A percentile compares a stretch with the other conserved stretches of the same genome.
Conservation (phyloP, 2,113 vertebrate species). For the Channa maculata region DNA sequence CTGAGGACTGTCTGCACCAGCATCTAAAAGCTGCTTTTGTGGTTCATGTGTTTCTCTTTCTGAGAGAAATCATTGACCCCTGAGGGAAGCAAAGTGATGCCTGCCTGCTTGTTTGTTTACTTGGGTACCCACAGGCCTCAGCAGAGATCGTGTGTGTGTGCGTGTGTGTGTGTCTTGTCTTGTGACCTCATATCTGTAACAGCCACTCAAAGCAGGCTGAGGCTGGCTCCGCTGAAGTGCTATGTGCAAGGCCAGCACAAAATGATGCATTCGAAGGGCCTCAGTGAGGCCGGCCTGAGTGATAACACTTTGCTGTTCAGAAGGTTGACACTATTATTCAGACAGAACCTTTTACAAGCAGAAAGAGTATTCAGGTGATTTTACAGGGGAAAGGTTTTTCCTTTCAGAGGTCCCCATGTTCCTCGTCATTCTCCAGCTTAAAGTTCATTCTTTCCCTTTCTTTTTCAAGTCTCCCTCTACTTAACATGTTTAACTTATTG, state of each 20-base stretch:
- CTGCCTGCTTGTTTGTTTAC: slow-evolving; percentile 66
- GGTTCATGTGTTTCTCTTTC: slow-evolving; percentile 26
- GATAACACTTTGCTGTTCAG: slow-evolving; percentile 45
- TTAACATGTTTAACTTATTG: no score
- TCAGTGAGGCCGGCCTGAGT: slow-evolving; percentile 43
- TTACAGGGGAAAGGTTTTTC: slow-evolving; percentile 8
- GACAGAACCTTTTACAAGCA: slow-evolving; percentile 31
- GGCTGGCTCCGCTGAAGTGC: slow-evolving; percentile 18
- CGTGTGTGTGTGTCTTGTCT: slow-evolving; percentile 12
- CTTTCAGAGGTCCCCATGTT: slow-evolving; percentile 11
- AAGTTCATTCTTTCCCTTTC: no score
- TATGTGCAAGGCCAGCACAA: slow-evolving; percentile 58
- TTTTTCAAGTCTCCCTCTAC: no score
- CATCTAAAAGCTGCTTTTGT: slow-evolving; percentile 49
- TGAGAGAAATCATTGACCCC: slow-evolving; percentile 28
- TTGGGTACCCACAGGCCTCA: slow-evolving; percentile 31
- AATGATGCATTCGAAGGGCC: slow-evolving; percentile 52
- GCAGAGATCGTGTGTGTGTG: slow-evolving; percentile 8
- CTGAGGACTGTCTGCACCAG: slow-evolving; percentile 12
- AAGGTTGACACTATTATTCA: slow-evolving; percentile 28
- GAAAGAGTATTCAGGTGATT: slow-evolving; percentile 31
- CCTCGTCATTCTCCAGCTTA: no score
- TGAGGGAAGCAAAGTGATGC: slow-evolving; percentile 33
- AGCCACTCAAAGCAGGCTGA: slow-evolving; percentile 34
- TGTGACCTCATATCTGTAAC: slow-evolving; percentile 76